A percentile compares a stretch with the other conserved stretches of the same genome.
Evolutionary conservation across 2,113 vertebrate genomes (phyloP).

Genomic region (Prunella fulvescens): DNA sequence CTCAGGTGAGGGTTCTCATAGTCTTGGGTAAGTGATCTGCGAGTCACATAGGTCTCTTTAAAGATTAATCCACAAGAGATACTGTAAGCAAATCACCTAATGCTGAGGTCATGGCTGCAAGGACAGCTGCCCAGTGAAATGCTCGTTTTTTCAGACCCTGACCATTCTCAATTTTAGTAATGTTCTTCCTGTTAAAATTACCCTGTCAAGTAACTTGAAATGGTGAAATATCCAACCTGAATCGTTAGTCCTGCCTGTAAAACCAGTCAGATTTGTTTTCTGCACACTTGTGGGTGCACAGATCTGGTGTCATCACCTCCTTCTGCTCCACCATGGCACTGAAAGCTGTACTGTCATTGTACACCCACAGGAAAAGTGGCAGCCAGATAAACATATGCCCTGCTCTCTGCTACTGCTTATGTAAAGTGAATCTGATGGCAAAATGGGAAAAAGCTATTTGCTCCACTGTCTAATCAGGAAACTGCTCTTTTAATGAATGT

Average conservation of each 20-base stretch:
- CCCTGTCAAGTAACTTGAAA: background rate
- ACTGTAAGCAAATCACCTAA: background rate
- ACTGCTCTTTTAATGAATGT: slow-evolving; percentile 41
- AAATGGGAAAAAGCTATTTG: background rate
- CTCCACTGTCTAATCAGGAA: slow-evolving; percentile 26
- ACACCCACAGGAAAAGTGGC: background rate
- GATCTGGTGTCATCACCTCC: background rate
- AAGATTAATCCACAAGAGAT: background rate
- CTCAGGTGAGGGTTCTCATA: background rate
- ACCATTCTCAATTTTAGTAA: background rate
- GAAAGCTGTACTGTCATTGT: fast-evolving
- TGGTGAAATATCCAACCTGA: background rate
- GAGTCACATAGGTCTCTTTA: background rate
- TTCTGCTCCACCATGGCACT: background rate
- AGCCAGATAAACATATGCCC: background rate
- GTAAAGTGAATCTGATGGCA: background rate
- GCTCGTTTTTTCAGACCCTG: background rate
- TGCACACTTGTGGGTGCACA: background rate
- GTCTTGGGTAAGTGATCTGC: background rate
- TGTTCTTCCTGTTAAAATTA: background rate
- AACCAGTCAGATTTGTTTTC: background rate
- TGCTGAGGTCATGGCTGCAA: background rate
- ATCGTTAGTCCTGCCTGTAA: background rate
- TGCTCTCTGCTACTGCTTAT: background rate
- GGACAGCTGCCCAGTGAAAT: background rate